Conservation (phyloP, 2,113 vertebrate species). For the Neolamprologus kungweensis region DNA sequence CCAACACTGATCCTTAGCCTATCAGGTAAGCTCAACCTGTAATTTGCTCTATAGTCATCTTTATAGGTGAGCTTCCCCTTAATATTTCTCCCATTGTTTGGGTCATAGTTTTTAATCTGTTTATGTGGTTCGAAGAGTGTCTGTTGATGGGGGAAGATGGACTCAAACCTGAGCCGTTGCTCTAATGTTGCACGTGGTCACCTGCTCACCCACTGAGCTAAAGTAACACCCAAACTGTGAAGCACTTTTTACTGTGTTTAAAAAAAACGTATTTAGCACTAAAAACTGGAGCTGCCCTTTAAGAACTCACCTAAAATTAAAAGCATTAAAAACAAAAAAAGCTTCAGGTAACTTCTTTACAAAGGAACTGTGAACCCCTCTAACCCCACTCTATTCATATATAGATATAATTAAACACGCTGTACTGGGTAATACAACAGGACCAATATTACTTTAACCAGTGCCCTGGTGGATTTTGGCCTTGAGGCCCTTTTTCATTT, state of each 20-base stretch:
- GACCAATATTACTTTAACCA: background rate
- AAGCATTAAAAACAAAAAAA: background rate
- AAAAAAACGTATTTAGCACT: background rate
- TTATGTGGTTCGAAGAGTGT: accelerated
- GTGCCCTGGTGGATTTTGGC: background rate
- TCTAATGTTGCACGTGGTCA: background rate
- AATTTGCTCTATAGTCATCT: background rate
- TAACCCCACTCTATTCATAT: background rate
- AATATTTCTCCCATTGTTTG: background rate
- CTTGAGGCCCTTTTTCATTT: background rate
- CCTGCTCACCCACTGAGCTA: background rate
- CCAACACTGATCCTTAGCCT: background rate
- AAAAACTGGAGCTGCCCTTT: background rate
- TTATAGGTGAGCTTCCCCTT: background rate
- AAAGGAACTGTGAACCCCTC: background rate
- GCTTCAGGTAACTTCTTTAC: background rate
- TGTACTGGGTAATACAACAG: background rate
- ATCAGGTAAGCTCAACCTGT: background rate
- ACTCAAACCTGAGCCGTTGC: accelerated
- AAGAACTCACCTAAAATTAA: background rate
- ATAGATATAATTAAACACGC: background rate
- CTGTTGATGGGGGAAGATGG: background rate
- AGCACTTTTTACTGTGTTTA: background rate
- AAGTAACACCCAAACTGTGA: background rate
- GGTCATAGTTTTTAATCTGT: accelerated